Evolutionary conservation across 1,140 invertebrate species (phyloP).

Genomic region (Drosophila pectinifera): DNA sequence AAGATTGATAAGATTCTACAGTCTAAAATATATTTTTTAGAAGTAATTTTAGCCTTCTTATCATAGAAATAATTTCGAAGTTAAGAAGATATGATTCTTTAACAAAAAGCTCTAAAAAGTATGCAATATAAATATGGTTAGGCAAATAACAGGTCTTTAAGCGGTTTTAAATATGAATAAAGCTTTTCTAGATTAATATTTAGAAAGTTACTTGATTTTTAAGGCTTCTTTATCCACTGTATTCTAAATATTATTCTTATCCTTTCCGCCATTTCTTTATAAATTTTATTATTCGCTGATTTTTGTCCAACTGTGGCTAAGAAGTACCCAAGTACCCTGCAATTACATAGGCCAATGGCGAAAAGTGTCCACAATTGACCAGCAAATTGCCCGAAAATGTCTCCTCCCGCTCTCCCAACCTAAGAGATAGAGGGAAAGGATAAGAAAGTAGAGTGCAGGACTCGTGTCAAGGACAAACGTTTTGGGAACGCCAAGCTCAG

Average conservation of each 20-base stretch:
- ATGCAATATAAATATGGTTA: too few species aligned
- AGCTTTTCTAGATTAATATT: too few species aligned
- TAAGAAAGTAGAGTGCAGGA: conserved; percentile 17
- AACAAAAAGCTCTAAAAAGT: too few species aligned
- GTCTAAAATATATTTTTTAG: background rate
- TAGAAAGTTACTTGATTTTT: background rate
- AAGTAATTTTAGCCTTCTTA: background rate
- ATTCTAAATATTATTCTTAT: background rate
- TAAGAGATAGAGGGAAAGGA: conserved; percentile 1
- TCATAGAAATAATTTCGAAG: too few species aligned
- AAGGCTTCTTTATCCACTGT: background rate
- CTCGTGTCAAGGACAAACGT: conserved; percentile 69
- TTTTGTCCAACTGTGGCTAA: conserved; percentile 2
- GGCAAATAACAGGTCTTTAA: too few species aligned
- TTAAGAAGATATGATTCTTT: too few species aligned
- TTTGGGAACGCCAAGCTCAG: conserved; percentile 40
- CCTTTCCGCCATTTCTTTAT: background rate
- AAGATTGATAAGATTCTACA: background rate
- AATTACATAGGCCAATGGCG: conserved; percentile 39
- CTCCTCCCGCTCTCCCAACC: conserved; percentile 1
- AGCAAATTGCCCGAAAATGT: conserved; percentile 58
- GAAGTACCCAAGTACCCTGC: conserved; percentile 5
- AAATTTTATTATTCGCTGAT: too few species aligned
- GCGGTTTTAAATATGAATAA: too few species aligned
- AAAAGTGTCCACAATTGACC: conserved; percentile 63